A percentile compares a stretch with the other conserved stretches of the same genome.
Conservation (phyloP, 2,888 invertebrate genomes). For the Erebia palarica region DNA sequence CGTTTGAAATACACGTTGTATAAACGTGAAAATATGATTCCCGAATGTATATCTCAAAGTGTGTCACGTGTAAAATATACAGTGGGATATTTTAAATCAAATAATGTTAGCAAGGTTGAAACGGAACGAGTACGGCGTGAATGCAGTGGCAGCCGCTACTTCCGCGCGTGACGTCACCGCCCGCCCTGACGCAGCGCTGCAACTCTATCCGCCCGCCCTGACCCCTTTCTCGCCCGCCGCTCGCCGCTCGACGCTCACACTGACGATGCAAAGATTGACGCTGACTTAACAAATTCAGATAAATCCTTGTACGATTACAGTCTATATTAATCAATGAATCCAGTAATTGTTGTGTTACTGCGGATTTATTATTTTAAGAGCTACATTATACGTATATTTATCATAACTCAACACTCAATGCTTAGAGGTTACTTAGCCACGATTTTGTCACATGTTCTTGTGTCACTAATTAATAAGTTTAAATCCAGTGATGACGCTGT, state of each 20-base stretch:
- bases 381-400: no score
- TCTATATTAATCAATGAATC: no score
- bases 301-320: no score
- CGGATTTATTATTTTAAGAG: no score
- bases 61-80: conserved; percentile 33
- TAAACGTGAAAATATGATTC: conserved; percentile 14
- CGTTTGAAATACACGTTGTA: conserved; percentile 1
- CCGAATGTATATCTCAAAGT: conserved; percentile 18
- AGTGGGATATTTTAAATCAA: conserved; percentile 39
- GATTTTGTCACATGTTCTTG: no score
- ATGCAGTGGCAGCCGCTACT: conserved; percentile 37
- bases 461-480: no score
- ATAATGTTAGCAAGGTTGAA: conserved; percentile 36
- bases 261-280: conserved; percentile 9
- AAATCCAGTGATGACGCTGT: no score
- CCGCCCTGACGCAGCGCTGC: conserved; percentile 39
- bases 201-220: conserved; percentile 37
- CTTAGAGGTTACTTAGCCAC: no score
- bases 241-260: neutral
- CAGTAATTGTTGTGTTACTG: no score
- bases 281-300: neutral
- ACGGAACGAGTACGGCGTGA: conserved; percentile 29
- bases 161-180: conserved; percentile 42
- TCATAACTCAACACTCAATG: no score
- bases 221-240: conserved; percentile 33